These are phyloP conservation scores for Pseudonaja textilis DNA, from an alignment of 2,113 vertebrate genomes.

Conservation along the genomic window DNA sequence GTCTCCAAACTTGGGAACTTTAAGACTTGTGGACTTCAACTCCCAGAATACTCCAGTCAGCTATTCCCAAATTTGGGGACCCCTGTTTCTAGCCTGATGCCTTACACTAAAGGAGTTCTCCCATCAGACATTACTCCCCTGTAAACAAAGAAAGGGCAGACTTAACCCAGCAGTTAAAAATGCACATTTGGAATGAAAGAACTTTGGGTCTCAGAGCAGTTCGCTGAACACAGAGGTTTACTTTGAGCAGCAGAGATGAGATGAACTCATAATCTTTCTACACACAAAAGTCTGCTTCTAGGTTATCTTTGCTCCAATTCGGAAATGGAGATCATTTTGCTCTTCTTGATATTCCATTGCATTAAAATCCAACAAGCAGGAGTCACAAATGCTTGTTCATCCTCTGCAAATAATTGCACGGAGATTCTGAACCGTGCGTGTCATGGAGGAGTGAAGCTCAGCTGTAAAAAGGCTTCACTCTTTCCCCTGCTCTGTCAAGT, in stretches of 20 bases:
- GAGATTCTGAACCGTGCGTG: not conserved
- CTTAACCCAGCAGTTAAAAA: not conserved
- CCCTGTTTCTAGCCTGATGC: not conserved
- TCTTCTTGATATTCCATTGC: not conserved
- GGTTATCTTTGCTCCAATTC: not conserved
- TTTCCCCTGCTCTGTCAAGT: not conserved
- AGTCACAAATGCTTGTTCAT: not conserved
- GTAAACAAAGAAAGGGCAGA: not conserved
- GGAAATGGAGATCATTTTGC: not conserved
- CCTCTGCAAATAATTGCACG: not conserved
- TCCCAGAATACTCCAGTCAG: no score
- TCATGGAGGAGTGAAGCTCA: not conserved
- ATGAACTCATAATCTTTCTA: not conserved
- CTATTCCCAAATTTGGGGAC: no score
- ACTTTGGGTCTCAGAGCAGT: not conserved
- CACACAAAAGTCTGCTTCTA: not conserved
- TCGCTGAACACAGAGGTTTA: not conserved
- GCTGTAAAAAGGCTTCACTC: not conserved
- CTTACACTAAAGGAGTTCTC: not conserved
- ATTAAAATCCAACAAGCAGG: not conserved
- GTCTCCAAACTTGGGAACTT: no score
- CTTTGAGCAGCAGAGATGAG: not conserved
- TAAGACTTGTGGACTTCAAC: no score
- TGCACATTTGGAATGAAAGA: not conserved
- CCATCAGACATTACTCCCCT: not conserved